Evolutionary conservation across 2,888 invertebrate genomes (phyloP).

Genomic region (Thera obeliscata): DNA sequence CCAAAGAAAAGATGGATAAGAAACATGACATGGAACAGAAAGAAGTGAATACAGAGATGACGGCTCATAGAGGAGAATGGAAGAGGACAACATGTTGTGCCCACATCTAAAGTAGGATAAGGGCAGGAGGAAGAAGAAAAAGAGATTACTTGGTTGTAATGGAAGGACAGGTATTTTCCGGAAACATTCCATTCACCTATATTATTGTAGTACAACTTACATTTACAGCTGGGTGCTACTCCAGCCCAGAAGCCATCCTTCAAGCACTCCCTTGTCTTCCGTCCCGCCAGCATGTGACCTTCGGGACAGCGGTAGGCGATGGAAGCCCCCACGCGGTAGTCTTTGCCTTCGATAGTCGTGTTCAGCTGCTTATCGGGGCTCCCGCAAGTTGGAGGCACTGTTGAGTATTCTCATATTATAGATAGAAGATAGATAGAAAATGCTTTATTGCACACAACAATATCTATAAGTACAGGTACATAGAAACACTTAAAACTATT

Average conservation of each 20-base stretch:
- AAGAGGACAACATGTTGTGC: no score
- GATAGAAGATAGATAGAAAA: no score
- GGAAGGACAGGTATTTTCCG: background rate
- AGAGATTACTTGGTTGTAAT: no score
- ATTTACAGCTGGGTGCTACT: slow-evolving; percentile 92
- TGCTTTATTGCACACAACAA: no score
- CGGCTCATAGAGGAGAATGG: no score
- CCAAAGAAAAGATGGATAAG: no score
- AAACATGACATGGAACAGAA: no score
- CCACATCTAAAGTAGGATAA: no score
- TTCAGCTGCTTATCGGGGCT: slow-evolving; percentile 94
- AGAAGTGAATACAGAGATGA: no score
- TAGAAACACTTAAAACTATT: no score
- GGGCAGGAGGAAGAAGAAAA: no score
- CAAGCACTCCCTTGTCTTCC: slow-evolving; percentile 87
- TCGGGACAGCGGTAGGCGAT: slow-evolving; percentile 92
- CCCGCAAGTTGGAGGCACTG: slow-evolving; percentile 93
- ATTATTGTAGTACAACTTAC: slow-evolving; percentile 67
- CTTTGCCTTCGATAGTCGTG: slow-evolving; percentile 90
- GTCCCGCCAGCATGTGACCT: slow-evolving; percentile 92
- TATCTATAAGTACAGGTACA: no score
- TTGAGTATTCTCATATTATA: slow-evolving; percentile 38
- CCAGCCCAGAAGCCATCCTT: slow-evolving; percentile 93
- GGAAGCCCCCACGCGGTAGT: slow-evolving; percentile 87
- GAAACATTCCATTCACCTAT: background rate